Base-by-base conservation (phyloP, 2,888 invertebrate genomes). In the Chrysotoxum bicinctum region DNA sequence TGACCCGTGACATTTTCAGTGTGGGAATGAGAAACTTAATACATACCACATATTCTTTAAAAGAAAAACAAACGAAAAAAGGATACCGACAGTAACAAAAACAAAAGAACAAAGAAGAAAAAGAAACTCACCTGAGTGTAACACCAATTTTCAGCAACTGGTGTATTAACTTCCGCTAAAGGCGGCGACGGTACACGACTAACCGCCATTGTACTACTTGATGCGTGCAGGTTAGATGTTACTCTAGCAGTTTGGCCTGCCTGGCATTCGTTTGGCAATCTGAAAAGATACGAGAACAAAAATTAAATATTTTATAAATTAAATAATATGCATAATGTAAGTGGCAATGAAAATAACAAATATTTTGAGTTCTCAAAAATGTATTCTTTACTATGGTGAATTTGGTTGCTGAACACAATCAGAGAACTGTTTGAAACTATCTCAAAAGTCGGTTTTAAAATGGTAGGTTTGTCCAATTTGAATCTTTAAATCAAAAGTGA, bases 121-220 rank as follows among this genome's bases (percentile, higher is more conserved):
- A 14, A 14, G 50, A 50, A 76, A 90, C 91, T 92, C 94, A 98
- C 98, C 97, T 99, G 98, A 92, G 99, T 99, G 93, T 99, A 99
- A 95, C 99, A 99, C 99, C 99, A 99, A 94, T 99, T 99, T 93
- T 99, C 99, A 87, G 99, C 99, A 89, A 99, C 98, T 91, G 99
- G 99, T 91, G 97, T 97, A 93, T 97, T 97, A 92, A 96, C 97
- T 95, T 97, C 97, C 93, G 97, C 97, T 91, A 98, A 96, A 90
- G 97, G 96, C 92, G 98, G 98, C 94, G 98, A 98, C 92, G 98
- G 98, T 92, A 98, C 98, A 92, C 98, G 96, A 94, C 97, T 97
- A 93, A 98, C 97, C 94, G 98, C 97, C 97, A 97, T 97, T 94
- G 96, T 96, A 95, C 96, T 96, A 94, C 96, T 96, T 93, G 93